Evolutionary conservation across 1,140 invertebrate species (phyloP).

Genomic region (Popillia japonica): DNA sequence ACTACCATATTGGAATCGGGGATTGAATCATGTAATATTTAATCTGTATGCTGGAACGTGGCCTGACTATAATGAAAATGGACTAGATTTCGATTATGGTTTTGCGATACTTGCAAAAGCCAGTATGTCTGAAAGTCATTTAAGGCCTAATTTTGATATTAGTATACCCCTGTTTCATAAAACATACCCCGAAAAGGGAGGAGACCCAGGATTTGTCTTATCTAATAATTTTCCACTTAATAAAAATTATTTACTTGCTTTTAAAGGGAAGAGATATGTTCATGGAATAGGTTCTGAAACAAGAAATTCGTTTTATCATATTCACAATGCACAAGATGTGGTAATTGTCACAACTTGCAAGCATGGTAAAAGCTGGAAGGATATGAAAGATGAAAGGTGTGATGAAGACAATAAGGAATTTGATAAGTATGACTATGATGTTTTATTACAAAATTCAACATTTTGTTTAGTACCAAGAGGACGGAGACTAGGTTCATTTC

Average conservation of each 20-base stretch:
- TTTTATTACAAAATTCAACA: constrained; percentile 93
- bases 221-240: constrained; percentile 87
- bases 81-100: constrained; percentile 92
- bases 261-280: constrained; percentile 98
- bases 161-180: constrained; percentile 97
- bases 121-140: constrained; percentile 86
- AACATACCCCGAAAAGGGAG: constrained; percentile 90
- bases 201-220: constrained; percentile 79
- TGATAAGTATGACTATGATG: constrained; percentile 98
- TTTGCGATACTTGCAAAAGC: constrained; percentile 97
- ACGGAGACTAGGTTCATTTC: constrained; percentile 94
- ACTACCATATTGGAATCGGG: constrained; percentile 92
- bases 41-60: constrained; percentile 99
- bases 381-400: constrained; percentile 94
- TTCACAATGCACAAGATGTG: constrained; percentile 95
- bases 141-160: constrained; percentile 92
- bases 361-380: constrained; percentile 98
- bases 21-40: constrained; percentile 96
- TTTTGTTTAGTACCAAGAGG: constrained; percentile 98
- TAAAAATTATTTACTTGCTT: constrained; percentile 91
- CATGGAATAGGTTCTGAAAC: constrained; percentile 99
- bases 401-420: constrained; percentile 96
- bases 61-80: constrained; percentile 94
- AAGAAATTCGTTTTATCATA: constrained; percentile 95
- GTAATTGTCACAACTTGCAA: constrained; percentile 96